Conservation (phyloP, 2,888 invertebrate genomes). For the Drosophila stalkeri region DNA sequence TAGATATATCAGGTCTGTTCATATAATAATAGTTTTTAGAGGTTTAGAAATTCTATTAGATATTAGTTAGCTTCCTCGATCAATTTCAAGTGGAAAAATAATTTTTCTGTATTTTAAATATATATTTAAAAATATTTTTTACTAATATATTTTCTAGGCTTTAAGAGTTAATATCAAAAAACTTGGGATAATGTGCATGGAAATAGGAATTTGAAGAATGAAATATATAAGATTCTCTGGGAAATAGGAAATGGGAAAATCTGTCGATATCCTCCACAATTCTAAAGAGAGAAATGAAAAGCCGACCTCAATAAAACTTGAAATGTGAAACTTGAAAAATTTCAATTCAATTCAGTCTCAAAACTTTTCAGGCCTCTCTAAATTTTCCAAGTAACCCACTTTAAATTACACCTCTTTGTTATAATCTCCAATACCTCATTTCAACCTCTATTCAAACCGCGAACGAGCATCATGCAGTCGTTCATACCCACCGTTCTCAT, state of each 20-base stretch:
- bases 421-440: no score
- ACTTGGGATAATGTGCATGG: no score
- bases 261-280: no score
- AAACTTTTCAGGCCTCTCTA: accelerated
- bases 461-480: neutral
- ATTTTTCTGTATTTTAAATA: neutral
- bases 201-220: no score
- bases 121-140: neutral
- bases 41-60: neutral
- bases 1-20: neutral
- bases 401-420: neutral
- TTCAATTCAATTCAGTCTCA: neutral
- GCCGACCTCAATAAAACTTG: no score
- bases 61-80: neutral
- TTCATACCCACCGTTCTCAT: neutral
- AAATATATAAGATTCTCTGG: no score
- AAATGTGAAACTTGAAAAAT: no score
- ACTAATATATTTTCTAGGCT: neutral
- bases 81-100: neutral
- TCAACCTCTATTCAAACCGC: no score
- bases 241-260: no score
- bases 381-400: neutral
- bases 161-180: neutral
- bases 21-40: neutral
- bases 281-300: no score